These are phyloP conservation scores for Pseudolaguvia tuberculata DNA, from an alignment of 2,113 vertebrate species.

Conservation along the genomic window DNA sequence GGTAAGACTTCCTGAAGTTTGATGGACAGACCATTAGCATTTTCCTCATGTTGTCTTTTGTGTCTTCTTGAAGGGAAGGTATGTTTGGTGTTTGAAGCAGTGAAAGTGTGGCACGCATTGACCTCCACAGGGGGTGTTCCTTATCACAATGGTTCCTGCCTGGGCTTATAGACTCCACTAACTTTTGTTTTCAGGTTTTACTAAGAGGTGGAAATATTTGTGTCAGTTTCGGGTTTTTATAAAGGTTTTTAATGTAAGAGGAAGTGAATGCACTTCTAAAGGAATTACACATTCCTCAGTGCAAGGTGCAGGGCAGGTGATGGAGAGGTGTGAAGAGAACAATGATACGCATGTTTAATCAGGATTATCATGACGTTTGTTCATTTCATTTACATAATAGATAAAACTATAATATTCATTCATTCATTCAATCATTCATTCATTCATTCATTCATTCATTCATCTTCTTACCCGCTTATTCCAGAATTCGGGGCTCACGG, in stretches of 20 bases:
- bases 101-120: conserved; percentile 35
- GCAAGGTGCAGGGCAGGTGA: conserved; percentile 45
- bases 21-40: conserved; percentile 42
- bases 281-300: conserved; percentile 46
- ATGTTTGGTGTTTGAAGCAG: conserved; percentile 45
- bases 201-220: conserved; percentile 41
- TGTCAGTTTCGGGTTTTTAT: conserved; percentile 35
- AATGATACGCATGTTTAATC: too few species aligned
- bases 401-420: too few species aligned
- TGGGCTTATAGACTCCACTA: conserved; percentile 39
- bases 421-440: too few species aligned
- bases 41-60: conserved; percentile 34
- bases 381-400: too few species aligned
- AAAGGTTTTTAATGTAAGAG: conserved; percentile 35
- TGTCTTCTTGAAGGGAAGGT: conserved; percentile 33
- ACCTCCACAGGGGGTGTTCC: conserved; percentile 32
- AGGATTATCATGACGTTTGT: too few species aligned
- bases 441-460: too few species aligned
- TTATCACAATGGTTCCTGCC: conserved; percentile 44
- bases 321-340: too few species aligned
- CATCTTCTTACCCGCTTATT: too few species aligned
- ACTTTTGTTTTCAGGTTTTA: conserved; percentile 31
- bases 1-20: conserved; percentile 27
- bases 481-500: too few species aligned
- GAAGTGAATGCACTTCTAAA: conserved; percentile 36